These are phyloP conservation scores for Artibeus lituratus DNA, from an alignment of 2,797 vertebrate species.

Conservation along the genomic window DNA sequence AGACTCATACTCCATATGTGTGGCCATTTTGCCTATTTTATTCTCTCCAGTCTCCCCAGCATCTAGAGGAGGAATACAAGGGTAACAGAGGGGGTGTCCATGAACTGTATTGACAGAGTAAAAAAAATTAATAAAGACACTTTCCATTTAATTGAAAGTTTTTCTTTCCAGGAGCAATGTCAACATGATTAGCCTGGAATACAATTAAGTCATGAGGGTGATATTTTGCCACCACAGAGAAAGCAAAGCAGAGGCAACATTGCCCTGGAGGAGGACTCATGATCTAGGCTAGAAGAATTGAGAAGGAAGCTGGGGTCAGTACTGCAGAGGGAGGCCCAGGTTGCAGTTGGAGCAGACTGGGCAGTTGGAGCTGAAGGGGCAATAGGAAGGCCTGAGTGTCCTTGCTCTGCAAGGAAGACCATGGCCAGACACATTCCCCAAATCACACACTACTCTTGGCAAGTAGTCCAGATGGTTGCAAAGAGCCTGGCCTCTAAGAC, in stretches of 20 bases:
- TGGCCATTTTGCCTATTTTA: background rate
- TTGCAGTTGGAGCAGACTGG: too few relatives aligned
- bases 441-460: background rate
- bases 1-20: background rate
- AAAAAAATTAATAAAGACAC: too few relatives aligned
- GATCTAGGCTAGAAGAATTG: background rate
- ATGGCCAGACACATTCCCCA: background rate
- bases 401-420: background rate
- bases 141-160: background rate
- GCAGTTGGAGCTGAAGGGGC: background rate
- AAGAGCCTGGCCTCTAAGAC: background rate
- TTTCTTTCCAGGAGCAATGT: background rate
- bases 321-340: background rate
- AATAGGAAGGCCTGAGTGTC: fast-evolving
- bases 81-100: too few relatives aligned
- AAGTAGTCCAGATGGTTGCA: background rate
- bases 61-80: background rate
- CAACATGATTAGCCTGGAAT: background rate
- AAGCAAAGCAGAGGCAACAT: background rate
- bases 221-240: background rate
- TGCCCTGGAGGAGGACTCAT: background rate
- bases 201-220: background rate
- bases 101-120: too few relatives aligned
- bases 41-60: background rate
- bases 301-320: background rate